phyloP scores from a whole-genome alignment of 2,888 invertebrate species.

The Diogma glabrata region DNA sequence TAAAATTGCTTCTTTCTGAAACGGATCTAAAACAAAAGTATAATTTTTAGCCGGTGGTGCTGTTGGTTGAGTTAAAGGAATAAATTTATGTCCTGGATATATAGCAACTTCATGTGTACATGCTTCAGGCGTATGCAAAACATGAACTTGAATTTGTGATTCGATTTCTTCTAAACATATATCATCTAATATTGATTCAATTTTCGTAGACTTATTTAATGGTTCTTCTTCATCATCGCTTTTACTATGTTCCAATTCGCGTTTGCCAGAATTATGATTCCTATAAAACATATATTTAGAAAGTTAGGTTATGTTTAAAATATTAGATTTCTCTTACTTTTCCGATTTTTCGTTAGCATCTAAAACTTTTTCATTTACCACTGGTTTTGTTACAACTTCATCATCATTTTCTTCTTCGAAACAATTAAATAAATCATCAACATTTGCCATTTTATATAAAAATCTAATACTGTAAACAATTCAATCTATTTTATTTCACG shows the following conservation, averaged over 20 bases:
- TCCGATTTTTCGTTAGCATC: neutral
- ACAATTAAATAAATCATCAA: constrained; percentile 35
- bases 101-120: constrained; percentile 95
- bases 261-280: neutral
- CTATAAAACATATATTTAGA: neutral
- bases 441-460: constrained; percentile 28
- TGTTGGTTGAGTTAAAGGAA: constrained; percentile 43
- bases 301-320: constrained; percentile 11
- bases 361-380: constrained; percentile 13
- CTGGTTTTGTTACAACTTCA: constrained; percentile 16
- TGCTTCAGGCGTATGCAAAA: constrained; percentile 79
- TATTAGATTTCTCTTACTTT: constrained; percentile 3
- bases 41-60: constrained; percentile 82
- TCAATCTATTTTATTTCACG: too few species aligned
- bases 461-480: too few species aligned
- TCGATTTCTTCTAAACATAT: constrained; percentile 60
- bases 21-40: constrained; percentile 90
- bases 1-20: constrained; percentile 91
- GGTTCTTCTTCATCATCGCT: constrained; percentile 16
- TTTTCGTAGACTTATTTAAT: constrained; percentile 21
- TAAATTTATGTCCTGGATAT: constrained; percentile 76
- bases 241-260: neutral
- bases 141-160: constrained; percentile 76
- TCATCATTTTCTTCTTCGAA: constrained; percentile 28
- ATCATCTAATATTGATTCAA: constrained; percentile 31